phyloP scores from a whole-genome alignment of 1,140 invertebrate species.

The Oncopeltus fasciatus region DNA sequence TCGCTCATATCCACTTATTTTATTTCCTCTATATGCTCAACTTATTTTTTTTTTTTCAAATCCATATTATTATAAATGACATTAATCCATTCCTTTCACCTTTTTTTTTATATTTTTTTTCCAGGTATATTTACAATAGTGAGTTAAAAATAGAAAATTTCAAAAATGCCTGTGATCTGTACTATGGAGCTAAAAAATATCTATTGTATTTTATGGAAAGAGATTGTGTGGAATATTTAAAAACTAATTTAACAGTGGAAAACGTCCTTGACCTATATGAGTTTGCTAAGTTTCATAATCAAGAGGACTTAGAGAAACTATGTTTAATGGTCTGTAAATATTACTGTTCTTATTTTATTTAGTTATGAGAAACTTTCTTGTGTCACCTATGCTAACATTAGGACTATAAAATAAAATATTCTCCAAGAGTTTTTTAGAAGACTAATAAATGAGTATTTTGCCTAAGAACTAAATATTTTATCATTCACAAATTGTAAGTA shows the following conservation, averaged over 20 bases:
- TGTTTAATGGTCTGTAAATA: conserved; percentile 53
- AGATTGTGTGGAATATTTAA: conserved; percentile 62
- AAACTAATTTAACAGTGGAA: conserved; percentile 58
- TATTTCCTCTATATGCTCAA: neutral
- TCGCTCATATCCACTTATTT: too few species aligned
- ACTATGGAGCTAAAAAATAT: conserved; percentile 77
- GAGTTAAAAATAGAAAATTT: conserved; percentile 60
- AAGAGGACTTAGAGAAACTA: conserved; percentile 60
- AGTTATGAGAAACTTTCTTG: too few species aligned
- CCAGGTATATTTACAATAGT: conserved; percentile 68
- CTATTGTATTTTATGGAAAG: conserved; percentile 67
- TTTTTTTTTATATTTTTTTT: neutral
- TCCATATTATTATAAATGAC: conserved; percentile 15
- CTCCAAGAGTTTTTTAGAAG: too few species aligned
- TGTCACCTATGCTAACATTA: too few species aligned
- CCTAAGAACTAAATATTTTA: too few species aligned
- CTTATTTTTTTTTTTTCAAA: neutral
- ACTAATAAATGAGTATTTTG: too few species aligned
- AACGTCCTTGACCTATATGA: conserved; percentile 73
- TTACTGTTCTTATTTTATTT: too few species aligned
- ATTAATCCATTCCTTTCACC: neutral
- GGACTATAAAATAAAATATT: too few species aligned
- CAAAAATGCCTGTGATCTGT: conserved; percentile 69
- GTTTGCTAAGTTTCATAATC: conserved; percentile 70
- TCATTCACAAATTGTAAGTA: too few species aligned